Evolutionary conservation across 2,888 invertebrate genomes (phyloP).

Genomic region (Caenorhabditis drosophilae): DNA sequence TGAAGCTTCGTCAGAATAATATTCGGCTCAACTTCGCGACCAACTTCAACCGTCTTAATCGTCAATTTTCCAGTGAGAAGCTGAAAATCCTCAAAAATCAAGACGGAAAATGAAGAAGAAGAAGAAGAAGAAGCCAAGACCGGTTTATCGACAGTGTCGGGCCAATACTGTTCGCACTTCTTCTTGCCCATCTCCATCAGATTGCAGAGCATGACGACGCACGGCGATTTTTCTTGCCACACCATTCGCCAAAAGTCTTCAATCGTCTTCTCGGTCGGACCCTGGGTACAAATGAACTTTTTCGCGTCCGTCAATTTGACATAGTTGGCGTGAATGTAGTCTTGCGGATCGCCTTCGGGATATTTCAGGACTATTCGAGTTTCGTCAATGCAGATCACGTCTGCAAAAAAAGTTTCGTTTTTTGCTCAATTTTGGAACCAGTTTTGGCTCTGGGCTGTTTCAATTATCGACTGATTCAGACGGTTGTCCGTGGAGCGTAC

Average conservation of each 20-base stretch:
- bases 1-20: slow-evolving; percentile 39
- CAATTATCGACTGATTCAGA: too few species aligned
- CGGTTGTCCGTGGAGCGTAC: too few species aligned
- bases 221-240: slow-evolving; percentile 55
- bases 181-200: slow-evolving; percentile 54
- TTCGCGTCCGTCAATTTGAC: slow-evolving; percentile 39
- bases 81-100: slow-evolving; percentile 8
- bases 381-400: slow-evolving; percentile 57
- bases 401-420: too few species aligned
- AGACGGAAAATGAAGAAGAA: too few species aligned
- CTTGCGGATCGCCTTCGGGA: slow-evolving; percentile 39
- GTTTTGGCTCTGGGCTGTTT: too few species aligned
- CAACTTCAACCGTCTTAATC: slow-evolving; percentile 33
- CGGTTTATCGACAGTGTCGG: slow-evolving; percentile 13
- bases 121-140: too few species aligned
- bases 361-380: slow-evolving; percentile 52
- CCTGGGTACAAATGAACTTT: slow-evolving; percentile 56
- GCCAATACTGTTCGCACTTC: slow-evolving; percentile 64
- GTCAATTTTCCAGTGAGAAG: slow-evolving; percentile 41
- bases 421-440: too few species aligned
- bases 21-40: slow-evolving; percentile 45
- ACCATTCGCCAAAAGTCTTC: slow-evolving; percentile 59
- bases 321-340: slow-evolving; percentile 63
- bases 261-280: slow-evolving; percentile 53
- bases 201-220: slow-evolving; percentile 58